These are phyloP conservation scores for Standfussiana lucernea DNA, from an alignment of 2,888 invertebrate species.

Conservation along the genomic window DNA sequence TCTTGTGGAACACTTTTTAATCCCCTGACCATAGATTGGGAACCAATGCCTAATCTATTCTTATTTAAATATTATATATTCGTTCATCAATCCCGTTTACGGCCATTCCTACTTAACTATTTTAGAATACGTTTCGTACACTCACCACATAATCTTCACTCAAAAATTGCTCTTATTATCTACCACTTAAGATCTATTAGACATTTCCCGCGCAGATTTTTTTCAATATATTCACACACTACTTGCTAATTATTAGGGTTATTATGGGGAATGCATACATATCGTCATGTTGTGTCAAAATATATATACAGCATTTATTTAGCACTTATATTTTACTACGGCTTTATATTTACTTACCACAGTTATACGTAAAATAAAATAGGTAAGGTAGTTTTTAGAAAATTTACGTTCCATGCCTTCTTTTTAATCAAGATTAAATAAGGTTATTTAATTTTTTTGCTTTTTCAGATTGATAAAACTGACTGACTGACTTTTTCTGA, in stretches of 20 bases:
- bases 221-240: slow-evolving; percentile 32
- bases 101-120: neutral
- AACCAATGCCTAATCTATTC: neutral
- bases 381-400: slow-evolving; percentile 18
- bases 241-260: neutral
- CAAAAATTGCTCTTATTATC: slow-evolving; percentile 13
- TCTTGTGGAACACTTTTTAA: neutral
- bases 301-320: neutral
- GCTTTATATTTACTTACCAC: slow-evolving; percentile 47
- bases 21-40: neutral
- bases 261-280: neutral
- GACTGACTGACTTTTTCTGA: no score
- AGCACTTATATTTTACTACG: slow-evolving; percentile 17
- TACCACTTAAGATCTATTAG: slow-evolving; percentile 5
- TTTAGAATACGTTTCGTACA: slow-evolving; percentile 29
- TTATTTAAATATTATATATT: neutral
- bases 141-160: slow-evolving; percentile 27
- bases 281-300: neutral
- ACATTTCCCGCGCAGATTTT: neutral
- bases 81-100: neutral
- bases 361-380: slow-evolving; percentile 17
- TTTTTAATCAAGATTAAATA: no score
- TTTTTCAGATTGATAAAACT: neutral
- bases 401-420: slow-evolving; percentile 7
- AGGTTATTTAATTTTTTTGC: no score